Base-by-base conservation (phyloP, 2,113 vertebrate genomes). In the Serinus canaria region DNA sequence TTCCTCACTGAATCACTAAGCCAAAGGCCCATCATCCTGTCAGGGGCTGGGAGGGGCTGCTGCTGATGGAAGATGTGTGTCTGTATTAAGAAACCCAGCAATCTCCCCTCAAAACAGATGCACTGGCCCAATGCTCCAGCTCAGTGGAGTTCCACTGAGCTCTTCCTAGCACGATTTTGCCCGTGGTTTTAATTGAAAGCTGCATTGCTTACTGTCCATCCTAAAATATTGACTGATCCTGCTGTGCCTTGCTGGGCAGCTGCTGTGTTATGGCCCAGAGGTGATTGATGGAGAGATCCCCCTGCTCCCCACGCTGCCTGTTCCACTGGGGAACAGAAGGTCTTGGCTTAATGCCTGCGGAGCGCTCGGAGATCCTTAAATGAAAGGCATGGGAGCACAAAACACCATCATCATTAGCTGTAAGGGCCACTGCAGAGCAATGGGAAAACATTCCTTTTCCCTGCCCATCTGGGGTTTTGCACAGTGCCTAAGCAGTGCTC, bases 391-490 rank as follows among this genome's bases (percentile, higher is more conserved):
- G 86, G 83, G 55, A 88, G 87, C 82, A 94, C 77, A 86, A 84
- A 94, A 91, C 31, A 47, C 31, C 73, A 79, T 69, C 60, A 74
- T 64, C 82, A 52, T 94, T 94, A 96, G 52, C 59, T 90, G 3
- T 12, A 74, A 88, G 49, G 92, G 53, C 60, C 75, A 66, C 89
- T 81, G 69, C 79, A 95, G 84, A 95, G 85, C 84, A 88, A 81
- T 69, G 76, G 82, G 92, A 91, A 93, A 94, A 89, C 24, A 78
- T 23, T 86, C 58, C 74, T 84, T 82, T 95, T 39, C 80, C 77
- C 73, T 93, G 66, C 66, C 88, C 73, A 82, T 94, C 83, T 94
- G 66, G 91, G 96, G 79, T 49, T 95, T 93, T 92, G 52, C 68
- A 92, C 72, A 64, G 37, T 72, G 89, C 46, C 64, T 88, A 83